Conservation (phyloP, 2,888 invertebrate genomes). For the Sinelater perroti region DNA sequence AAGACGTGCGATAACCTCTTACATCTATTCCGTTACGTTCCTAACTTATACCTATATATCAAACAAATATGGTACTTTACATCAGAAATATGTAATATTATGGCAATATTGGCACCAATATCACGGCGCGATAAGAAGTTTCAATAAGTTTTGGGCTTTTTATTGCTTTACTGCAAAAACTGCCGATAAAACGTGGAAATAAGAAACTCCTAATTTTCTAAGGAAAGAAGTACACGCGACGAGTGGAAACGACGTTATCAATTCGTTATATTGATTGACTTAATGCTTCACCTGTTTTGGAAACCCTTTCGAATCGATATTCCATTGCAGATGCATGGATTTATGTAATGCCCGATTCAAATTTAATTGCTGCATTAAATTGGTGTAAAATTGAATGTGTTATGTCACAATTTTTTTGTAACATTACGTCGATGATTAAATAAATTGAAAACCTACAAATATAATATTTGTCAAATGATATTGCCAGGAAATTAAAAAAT, state of each 20-base stretch:
- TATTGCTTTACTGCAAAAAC: constrained; percentile 12
- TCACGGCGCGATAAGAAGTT: constrained; percentile 7
- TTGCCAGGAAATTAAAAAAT: too few species aligned
- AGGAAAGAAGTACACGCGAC: constrained; percentile 7
- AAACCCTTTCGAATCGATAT: constrained; percentile 7
- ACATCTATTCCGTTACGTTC: too few species aligned
- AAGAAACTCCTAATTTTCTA: constrained; percentile 15
- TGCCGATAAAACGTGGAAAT: constrained; percentile 10
- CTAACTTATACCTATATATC: too few species aligned
- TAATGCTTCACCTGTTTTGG: constrained; percentile 12
- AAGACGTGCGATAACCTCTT: too few species aligned
- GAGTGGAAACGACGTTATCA: constrained; percentile 14
- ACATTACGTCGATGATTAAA: too few species aligned
- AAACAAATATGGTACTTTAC: too few species aligned
- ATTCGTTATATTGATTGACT: constrained; percentile 20
- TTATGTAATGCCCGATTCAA: constrained; percentile 4
- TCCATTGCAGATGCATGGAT: constrained; percentile 10
- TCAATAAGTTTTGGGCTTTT: constrained; percentile 13
- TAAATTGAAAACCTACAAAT: too few species aligned
- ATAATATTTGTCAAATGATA: too few species aligned
- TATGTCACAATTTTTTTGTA: constrained; percentile 4
- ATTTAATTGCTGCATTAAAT: not conserved
- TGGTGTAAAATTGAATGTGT: constrained; percentile 6
- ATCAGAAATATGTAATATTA: constrained; percentile 18
- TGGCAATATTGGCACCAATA: constrained; percentile 7